Conservation (phyloP, 1,140 invertebrate genomes). For the Tribolium castaneum region DNA sequence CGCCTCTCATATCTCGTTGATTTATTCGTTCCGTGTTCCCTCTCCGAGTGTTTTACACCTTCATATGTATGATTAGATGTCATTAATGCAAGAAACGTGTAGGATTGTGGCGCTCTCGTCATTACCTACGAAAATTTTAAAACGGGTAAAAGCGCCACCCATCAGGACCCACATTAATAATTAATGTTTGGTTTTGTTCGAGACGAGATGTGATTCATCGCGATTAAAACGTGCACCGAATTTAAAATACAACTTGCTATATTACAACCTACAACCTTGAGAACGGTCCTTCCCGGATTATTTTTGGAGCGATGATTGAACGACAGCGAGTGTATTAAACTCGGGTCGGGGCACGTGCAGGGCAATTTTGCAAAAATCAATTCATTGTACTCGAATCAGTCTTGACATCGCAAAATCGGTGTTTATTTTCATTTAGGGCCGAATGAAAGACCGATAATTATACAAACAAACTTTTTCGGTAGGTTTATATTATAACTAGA, state of each 20-base stretch:
- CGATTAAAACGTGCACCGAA: slow-evolving; percentile 15
- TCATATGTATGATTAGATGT: slow-evolving; percentile 3
- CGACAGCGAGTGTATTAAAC: slow-evolving; percentile 6
- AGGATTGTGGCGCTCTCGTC: neutral
- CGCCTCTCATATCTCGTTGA: neutral
- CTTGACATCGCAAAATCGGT: no score
- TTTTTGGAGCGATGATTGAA: slow-evolving; percentile 26
- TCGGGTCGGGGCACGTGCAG: neutral
- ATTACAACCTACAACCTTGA: neutral
- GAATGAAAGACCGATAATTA: no score
- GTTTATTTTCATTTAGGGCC: no score
- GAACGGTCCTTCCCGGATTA: slow-evolving; percentile 28
- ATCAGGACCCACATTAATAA: slow-evolving; percentile 1
- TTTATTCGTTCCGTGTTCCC: neutral
- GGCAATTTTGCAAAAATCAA: neutral
- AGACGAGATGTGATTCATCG: slow-evolving; percentile 17
- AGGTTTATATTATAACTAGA: no score
- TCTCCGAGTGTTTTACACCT: neutral
- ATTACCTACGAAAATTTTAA: neutral
- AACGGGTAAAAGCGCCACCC: neutral
- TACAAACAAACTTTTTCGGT: no score
- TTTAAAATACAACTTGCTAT: neutral
- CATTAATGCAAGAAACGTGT: slow-evolving; percentile 20
- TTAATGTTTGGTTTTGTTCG: neutral
- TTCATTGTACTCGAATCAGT: no score